Conservation (phyloP, 2,797 vertebrate genomes). For the Xiphorhynchus erythropygius region DNA sequence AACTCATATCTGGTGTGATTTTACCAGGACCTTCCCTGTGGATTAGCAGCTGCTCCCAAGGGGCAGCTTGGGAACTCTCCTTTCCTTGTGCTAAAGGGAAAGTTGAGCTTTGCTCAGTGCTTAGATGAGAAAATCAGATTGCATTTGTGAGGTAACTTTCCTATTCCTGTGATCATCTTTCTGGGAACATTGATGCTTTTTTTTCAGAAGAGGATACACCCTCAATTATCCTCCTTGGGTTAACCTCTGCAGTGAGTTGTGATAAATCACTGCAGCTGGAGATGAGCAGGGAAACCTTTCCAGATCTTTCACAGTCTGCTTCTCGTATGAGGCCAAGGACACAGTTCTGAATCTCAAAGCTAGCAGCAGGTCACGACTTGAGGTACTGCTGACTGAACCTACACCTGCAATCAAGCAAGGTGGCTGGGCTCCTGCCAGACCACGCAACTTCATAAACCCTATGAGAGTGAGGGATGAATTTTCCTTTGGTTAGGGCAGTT, state of each 20-base stretch:
- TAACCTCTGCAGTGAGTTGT: background rate
- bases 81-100: background rate
- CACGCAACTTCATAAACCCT: background rate
- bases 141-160: slow-evolving; percentile 7
- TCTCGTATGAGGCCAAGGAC: background rate
- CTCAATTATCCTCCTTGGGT: background rate
- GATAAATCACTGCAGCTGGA: background rate
- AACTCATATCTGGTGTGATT: background rate
- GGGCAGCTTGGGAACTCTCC: background rate
- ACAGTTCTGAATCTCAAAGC: background rate
- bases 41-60: background rate
- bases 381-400: background rate
- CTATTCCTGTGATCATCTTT: background rate
- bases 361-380: background rate
- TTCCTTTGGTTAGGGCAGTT: background rate
- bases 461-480: background rate
- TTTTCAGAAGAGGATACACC: slow-evolving; percentile 1
- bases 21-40: background rate
- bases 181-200: background rate
- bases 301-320: background rate
- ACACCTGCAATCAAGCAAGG: accelerated
- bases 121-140: slow-evolving; percentile 21
- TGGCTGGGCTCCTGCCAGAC: background rate
- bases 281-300: background rate
- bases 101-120: background rate